These are phyloP conservation scores for Phacellophora camtschatica DNA, from an alignment of 30 jellyfish, hydroid and myxozoan species.

Conservation along the genomic window DNA sequence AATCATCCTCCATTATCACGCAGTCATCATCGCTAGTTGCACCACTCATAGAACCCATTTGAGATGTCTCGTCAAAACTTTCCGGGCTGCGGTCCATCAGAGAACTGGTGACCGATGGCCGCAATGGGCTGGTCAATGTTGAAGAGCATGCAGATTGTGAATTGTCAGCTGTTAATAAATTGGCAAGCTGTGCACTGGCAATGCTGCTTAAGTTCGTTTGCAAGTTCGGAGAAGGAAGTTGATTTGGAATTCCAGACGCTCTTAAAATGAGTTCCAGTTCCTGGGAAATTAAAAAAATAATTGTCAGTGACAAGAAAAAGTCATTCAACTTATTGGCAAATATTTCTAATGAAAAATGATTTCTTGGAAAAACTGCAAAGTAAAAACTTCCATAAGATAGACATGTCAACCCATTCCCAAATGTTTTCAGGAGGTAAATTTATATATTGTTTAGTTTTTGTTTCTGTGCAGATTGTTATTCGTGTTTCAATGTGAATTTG, in stretches of 20 bases:
- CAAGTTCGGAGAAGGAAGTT: conserved; percentile 80
- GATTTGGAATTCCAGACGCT: conserved; percentile 90
- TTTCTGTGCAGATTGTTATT: no score
- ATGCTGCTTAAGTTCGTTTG: conserved; percentile 42
- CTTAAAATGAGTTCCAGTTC: conserved; percentile 91
- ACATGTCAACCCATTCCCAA: no score
- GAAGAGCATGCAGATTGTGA: background rate
- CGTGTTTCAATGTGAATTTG: no score
- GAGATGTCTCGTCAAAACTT: conserved; percentile 64
- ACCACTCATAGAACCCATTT: conserved; percentile 39
- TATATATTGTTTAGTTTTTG: no score
- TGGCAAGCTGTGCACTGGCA: conserved; percentile 43
- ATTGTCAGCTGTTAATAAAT: conserved; percentile 16
- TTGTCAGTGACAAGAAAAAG: background rate
- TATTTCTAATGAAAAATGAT: no score
- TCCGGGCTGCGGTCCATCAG: conserved; percentile 55
- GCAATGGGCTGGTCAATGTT: conserved; percentile 49
- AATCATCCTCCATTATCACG: conserved; percentile 77
- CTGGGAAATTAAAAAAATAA: background rate
- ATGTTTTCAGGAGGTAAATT: no score
- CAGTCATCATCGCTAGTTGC: conserved; percentile 69
- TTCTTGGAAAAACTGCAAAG: no score
- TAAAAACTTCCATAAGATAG: no score
- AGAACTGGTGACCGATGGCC: conserved; percentile 41
- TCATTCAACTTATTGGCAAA: no score